Percentiles rank a stretch among this genome's conserved stretches.
Evolutionary conservation across 2,888 invertebrate species (phyloP).

Genomic region (Petrolisthes manimaculis): DNA sequence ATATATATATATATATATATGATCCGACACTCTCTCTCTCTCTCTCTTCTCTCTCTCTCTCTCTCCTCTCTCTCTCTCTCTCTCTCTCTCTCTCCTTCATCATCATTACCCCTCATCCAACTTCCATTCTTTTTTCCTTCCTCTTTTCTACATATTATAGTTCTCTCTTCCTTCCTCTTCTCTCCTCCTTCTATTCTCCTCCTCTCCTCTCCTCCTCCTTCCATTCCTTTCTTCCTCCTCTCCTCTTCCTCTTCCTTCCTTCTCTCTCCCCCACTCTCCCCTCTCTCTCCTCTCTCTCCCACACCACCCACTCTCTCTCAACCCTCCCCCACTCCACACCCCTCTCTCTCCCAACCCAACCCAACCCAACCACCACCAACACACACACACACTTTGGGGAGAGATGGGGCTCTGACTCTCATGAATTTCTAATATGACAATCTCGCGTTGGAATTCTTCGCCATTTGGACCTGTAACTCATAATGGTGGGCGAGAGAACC

Average conservation of each 20-base stretch:
- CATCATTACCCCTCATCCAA: not conserved
- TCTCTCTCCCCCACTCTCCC: not conserved
- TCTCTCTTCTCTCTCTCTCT: not conserved
- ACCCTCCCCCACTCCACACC: not conserved
- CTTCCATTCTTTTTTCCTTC: not conserved
- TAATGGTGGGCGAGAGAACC: constrained; percentile 45
- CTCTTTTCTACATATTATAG: not conserved
- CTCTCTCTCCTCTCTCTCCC: not conserved
- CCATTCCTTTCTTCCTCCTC: not conserved
- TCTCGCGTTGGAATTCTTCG: constrained; percentile 48
- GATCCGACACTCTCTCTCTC: not conserved
- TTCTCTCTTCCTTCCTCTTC: not conserved
- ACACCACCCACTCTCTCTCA: not conserved
- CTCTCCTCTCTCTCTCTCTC: not conserved
- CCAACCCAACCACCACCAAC: not conserved
- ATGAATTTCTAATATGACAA: constrained; percentile 59
- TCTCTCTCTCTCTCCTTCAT: not conserved
- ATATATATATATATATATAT: constrained; percentile 13
- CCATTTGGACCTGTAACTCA: constrained; percentile 58
- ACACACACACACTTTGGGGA: constrained; percentile 50
- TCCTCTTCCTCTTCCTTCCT: not conserved
- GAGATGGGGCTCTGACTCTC: constrained; percentile 52
- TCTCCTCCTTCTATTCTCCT: not conserved
- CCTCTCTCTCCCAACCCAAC: not conserved
- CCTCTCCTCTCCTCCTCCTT: not conserved